Conservation (phyloP, 2,797 vertebrate genomes). For the Neoniphon sammara region DNA sequence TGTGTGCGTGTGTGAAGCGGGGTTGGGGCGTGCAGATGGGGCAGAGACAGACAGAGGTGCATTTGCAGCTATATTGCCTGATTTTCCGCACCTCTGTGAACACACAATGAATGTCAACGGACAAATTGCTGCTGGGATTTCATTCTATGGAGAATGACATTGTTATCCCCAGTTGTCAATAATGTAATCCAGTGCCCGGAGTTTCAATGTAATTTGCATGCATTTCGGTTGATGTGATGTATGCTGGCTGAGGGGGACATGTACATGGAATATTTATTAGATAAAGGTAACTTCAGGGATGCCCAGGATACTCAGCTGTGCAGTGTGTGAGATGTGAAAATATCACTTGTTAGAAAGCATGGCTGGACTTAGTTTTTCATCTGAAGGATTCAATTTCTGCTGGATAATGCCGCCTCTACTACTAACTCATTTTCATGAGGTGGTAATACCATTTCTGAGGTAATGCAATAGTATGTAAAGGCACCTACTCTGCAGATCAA, state of each 20-base stretch:
- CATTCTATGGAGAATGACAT: not conserved
- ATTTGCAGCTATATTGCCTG: conserved; percentile 35
- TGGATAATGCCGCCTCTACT: not conserved
- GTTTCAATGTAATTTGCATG: conserved; percentile 20
- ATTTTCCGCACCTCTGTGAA: conserved; percentile 18
- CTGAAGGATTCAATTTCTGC: not conserved
- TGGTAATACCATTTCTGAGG: not conserved
- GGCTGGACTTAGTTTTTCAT: not conserved
- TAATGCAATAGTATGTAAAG: not conserved
- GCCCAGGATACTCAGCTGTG: not conserved
- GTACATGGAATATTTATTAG: not conserved
- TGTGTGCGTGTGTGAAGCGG: not conserved
- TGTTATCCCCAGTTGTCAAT: conserved; percentile 10
- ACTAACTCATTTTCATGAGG: not conserved
- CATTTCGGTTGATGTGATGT: conserved; percentile 23
- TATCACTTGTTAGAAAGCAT: no score
- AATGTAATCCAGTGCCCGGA: conserved; percentile 7
- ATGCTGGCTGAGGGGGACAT: not conserved
- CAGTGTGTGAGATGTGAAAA: no score
- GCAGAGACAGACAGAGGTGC: not conserved
- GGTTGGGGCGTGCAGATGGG: not conserved
- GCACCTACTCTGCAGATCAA: conserved; percentile 7
- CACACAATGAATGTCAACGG: conserved; percentile 8
- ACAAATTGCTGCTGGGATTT: not conserved
- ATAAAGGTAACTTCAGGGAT: conserved; percentile 6